Conservation (phyloP, 2,797 vertebrate species). For the Chromis chromis region DNA sequence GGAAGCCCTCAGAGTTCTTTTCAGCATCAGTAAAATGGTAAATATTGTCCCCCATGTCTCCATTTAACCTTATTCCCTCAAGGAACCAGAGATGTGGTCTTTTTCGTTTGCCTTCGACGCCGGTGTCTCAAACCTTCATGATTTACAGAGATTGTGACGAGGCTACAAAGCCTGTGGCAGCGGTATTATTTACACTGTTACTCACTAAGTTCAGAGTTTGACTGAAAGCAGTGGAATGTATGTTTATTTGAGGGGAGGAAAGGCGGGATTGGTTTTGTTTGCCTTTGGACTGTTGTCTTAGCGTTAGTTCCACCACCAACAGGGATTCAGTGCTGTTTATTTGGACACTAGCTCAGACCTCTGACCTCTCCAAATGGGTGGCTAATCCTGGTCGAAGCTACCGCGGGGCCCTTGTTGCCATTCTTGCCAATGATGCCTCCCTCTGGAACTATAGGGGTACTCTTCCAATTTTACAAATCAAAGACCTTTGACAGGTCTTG, state of each 20-base stretch:
- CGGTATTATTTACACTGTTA: conserved; percentile 61
- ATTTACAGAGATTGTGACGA: conserved; percentile 73
- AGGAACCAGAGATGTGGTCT: conserved; percentile 20
- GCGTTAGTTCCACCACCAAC: conserved; percentile 74
- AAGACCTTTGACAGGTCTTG: neutral
- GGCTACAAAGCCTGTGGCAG: conserved; percentile 33
- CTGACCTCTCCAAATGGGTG: conserved; percentile 77
- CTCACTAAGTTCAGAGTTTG: conserved; percentile 46
- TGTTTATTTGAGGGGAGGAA: conserved; percentile 78
- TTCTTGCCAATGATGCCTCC: conserved; percentile 47
- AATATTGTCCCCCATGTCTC: conserved; percentile 77
- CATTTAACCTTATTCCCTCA: conserved; percentile 48
- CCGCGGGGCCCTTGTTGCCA: conserved; percentile 53
- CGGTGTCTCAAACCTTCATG: conserved; percentile 37
- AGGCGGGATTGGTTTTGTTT: conserved; percentile 70
- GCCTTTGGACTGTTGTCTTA: conserved; percentile 75
- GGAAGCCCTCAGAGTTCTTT: conserved; percentile 42
- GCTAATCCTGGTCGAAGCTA: conserved; percentile 73
- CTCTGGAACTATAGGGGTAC: conserved; percentile 45
- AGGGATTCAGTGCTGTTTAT: conserved; percentile 79
- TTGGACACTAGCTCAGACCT: conserved; percentile 79
- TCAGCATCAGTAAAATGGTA: conserved; percentile 60
- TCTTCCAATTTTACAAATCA: neutral
- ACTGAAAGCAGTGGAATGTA: conserved; percentile 55
- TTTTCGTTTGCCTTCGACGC: conserved; percentile 49